These are phyloP conservation scores for Margarornis squamiger DNA, from an alignment of 2,797 vertebrate genomes.

Conservation along the genomic window DNA sequence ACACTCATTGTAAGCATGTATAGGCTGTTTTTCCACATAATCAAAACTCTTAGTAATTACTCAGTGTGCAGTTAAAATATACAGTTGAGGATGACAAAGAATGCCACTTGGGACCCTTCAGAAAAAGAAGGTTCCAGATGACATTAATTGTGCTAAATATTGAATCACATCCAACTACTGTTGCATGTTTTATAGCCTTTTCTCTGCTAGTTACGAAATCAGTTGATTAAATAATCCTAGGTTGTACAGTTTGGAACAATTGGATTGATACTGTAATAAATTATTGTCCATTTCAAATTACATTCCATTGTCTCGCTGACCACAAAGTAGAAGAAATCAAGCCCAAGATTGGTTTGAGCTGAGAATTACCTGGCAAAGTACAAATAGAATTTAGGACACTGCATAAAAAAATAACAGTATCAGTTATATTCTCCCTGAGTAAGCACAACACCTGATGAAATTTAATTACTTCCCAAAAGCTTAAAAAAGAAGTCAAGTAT, in stretches of 20 bases:
- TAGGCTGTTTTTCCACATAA: background rate
- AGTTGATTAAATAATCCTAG: conserved; percentile 73
- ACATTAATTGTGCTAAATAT: conserved; percentile 63
- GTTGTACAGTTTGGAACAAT: conserved; percentile 61
- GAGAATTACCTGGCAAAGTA: conserved; percentile 75
- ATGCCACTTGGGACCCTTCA: background rate
- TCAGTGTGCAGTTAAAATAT: conserved; percentile 26
- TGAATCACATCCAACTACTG: conserved; percentile 26
- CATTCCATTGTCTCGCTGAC: conserved; percentile 62
- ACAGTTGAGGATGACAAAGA: conserved; percentile 21
- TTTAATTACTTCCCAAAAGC: conserved; percentile 65
- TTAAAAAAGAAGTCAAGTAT: conserved; percentile 37
- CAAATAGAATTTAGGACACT: conserved; percentile 71
- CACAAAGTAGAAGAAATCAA: conserved; percentile 77
- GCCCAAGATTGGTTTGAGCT: conserved; percentile 66
- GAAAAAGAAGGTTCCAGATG: conserved; percentile 39
- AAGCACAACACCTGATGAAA: conserved; percentile 67
- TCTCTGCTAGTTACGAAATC: conserved; percentile 56
- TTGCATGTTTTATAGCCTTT: conserved; percentile 27
- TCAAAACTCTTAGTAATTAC: conserved; percentile 31
- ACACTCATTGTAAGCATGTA: background rate
- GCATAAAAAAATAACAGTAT: conserved; percentile 46
- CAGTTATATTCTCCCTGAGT: conserved; percentile 64
- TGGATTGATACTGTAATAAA: conserved; percentile 72
- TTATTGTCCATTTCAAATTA: conserved; percentile 70